A percentile compares a stretch with the other conserved stretches of the same genome.
These are phyloP conservation scores for Saccostrea cuccullata DNA, from an alignment of 1,140 invertebrate species.

Conservation along the genomic window DNA sequence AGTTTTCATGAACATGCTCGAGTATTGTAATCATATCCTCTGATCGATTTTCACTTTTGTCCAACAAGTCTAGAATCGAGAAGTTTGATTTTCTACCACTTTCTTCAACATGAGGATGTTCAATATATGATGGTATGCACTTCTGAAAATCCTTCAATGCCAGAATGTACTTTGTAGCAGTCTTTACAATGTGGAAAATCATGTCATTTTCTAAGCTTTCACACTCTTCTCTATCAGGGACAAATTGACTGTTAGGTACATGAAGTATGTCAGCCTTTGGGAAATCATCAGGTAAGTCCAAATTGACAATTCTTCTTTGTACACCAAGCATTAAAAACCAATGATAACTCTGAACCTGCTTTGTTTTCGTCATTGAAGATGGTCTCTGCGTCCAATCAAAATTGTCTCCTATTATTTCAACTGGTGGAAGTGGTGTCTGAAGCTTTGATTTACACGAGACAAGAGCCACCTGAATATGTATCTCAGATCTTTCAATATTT, in stretches of 20 bases:
- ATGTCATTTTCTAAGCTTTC: not conserved
- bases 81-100: constrained; percentile 51
- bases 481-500: no score
- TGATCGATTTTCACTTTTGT: constrained; percentile 43
- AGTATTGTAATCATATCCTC: constrained; percentile 54
- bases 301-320: constrained; percentile 25
- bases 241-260: constrained; percentile 41
- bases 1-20: constrained; percentile 54
- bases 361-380: constrained; percentile 46
- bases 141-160: constrained; percentile 25
- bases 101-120: constrained; percentile 50
- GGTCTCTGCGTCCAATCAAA: constrained; percentile 48
- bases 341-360: constrained; percentile 47
- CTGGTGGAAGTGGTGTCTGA: not conserved
- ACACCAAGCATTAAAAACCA: constrained; percentile 51
- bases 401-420: constrained; percentile 54
- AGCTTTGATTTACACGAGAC: not conserved
- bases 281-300: not conserved
- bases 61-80: constrained; percentile 49
- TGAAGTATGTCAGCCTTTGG: constrained; percentile 26
- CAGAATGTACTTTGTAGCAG: constrained; percentile 32
- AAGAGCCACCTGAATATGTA: not conserved
- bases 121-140: constrained; percentile 40
- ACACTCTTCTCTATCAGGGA: constrained; percentile 39
- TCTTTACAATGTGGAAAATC: constrained; percentile 36